Evolutionary conservation across 2,113 vertebrate species (phyloP).

Genomic region (Chaetodon trifascialis): DNA sequence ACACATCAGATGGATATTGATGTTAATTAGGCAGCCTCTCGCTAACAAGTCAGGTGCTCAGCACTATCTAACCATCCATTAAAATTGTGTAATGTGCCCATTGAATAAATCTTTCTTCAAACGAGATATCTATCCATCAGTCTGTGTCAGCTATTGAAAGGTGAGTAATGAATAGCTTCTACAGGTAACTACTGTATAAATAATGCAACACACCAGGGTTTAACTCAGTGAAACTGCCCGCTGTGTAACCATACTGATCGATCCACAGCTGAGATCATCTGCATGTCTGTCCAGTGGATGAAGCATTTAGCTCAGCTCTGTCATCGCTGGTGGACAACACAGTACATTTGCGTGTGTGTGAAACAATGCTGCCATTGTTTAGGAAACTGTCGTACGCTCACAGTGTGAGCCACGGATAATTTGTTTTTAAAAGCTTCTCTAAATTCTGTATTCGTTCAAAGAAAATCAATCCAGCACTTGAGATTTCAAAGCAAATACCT

Average conservation of each 20-base stretch:
- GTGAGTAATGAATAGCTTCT: constrained; percentile 74
- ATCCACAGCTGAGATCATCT: constrained; percentile 33
- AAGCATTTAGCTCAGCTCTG: constrained; percentile 1
- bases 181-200: constrained; percentile 57
- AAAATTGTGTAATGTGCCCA: constrained; percentile 65
- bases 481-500: constrained; percentile 6
- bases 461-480: background rate
- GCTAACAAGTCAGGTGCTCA: constrained; percentile 65
- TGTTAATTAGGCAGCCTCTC: constrained; percentile 71
- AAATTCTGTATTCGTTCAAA: background rate
- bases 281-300: constrained; percentile 15
- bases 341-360: background rate
- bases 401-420: background rate
- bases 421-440: background rate
- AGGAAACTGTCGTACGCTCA: background rate
- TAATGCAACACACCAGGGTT: constrained; percentile 67
- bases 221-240: constrained; percentile 51
- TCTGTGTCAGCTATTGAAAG: constrained; percentile 73
- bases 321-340: background rate
- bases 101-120: constrained; percentile 69
- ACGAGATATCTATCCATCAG: constrained; percentile 79
- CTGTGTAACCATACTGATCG: constrained; percentile 50
- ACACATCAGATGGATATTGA: constrained; percentile 67
- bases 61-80: constrained; percentile 78
- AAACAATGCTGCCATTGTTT: background rate